These are phyloP conservation scores for Centrocercus urophasianus DNA, from an alignment of 2,113 vertebrate species.

Conservation along the genomic window DNA sequence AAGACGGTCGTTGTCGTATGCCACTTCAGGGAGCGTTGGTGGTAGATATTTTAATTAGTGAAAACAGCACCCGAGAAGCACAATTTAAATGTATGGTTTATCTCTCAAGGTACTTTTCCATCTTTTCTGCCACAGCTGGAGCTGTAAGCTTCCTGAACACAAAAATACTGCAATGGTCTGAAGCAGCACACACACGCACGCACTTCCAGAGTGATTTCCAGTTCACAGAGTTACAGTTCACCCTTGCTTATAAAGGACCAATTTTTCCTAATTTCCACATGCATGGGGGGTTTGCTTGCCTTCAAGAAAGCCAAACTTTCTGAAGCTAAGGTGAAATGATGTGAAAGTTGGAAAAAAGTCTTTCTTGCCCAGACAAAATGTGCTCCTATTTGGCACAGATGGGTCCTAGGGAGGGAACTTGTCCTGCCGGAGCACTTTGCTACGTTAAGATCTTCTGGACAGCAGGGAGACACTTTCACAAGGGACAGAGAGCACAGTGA, in stretches of 20 bases:
- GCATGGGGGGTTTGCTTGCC: not conserved
- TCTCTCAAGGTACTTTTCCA: constrained; percentile 12
- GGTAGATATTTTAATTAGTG: constrained; percentile 55
- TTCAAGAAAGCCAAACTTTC: not conserved
- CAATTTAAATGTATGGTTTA: constrained; percentile 16
- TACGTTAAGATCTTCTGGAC: rapidly evolving
- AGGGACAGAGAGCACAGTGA: not conserved
- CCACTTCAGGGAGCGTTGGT: not conserved
- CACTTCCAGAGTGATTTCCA: not conserved
- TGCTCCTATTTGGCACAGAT: not conserved
- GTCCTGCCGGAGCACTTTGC: not conserved
- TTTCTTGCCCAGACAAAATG: not conserved
- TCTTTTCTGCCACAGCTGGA: not conserved
- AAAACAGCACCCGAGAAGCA: constrained; percentile 56
- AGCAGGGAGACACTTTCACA: rapidly evolving
- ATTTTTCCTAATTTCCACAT: not conserved
- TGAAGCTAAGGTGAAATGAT: not conserved
- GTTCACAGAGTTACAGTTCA: not conserved
- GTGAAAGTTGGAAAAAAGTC: not conserved
- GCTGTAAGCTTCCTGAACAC: not conserved
- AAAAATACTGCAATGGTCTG: not conserved
- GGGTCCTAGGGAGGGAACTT: not conserved
- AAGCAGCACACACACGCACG: rapidly evolving
- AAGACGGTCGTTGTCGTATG: not conserved
- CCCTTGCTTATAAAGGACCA: not conserved